phyloP scores from a whole-genome alignment of 2,888 invertebrate species.

The Zygothrica quintamaculata region DNA sequence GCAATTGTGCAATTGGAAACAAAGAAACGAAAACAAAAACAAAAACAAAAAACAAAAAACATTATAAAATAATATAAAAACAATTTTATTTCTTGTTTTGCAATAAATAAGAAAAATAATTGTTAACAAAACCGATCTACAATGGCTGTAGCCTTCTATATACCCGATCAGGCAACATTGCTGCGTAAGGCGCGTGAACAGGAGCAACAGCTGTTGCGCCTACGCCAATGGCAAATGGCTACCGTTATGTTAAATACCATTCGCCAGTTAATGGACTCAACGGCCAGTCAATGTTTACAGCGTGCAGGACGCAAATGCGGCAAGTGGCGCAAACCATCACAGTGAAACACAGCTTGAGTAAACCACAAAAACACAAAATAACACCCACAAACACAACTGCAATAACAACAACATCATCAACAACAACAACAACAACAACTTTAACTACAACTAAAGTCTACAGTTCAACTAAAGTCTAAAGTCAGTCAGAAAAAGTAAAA shows the following conservation, averaged over 20 bases:
- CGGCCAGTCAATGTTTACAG: constrained; percentile 52
- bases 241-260: constrained; percentile 74
- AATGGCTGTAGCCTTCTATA: constrained; percentile 83
- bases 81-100: no score
- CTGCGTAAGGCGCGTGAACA: constrained; percentile 79
- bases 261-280: constrained; percentile 62
- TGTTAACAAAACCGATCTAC: constrained; percentile 25
- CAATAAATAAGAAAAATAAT: no score
- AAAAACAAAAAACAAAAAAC: no score
- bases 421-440: constrained; percentile 18
- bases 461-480: constrained; percentile 41
- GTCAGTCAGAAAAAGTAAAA: constrained; percentile 38
- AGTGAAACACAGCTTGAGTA: constrained; percentile 54
- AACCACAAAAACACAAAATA: constrained; percentile 36
- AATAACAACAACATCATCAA: constrained; percentile 15
- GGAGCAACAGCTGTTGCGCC: constrained; percentile 79
- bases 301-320: constrained; percentile 56
- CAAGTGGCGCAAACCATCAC: constrained; percentile 76
- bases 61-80: no score
- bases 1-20: constrained; percentile 69
- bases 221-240: constrained; percentile 77
- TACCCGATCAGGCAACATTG: constrained; percentile 81
- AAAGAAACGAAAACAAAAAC: constrained; percentile 35
- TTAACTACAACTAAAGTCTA: constrained; percentile 33
- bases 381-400: constrained; percentile 7